A percentile compares a stretch with the other conserved stretches of the same genome.
These are phyloP conservation scores for Tylochromis polylepis DNA, from an alignment of 2,113 vertebrate genomes.

Conservation along the genomic window DNA sequence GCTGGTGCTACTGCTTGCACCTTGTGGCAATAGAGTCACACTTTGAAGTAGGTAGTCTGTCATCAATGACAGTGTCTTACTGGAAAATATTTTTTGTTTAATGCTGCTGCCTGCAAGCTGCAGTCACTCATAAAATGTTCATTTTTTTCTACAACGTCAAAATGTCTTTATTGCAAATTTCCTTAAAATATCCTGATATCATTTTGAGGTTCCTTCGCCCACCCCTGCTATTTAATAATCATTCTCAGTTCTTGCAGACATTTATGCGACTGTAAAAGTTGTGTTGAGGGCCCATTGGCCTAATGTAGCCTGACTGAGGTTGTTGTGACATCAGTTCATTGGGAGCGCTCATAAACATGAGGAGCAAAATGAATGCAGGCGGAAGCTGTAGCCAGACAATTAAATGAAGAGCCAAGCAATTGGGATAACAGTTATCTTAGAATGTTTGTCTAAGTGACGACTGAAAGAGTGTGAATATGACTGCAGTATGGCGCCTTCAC, in stretches of 20 bases:
- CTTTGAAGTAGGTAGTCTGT: neutral
- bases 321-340: neutral
- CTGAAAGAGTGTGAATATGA: neutral
- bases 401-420: neutral
- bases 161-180: neutral
- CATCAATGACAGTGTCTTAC: neutral
- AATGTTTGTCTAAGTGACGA: neutral
- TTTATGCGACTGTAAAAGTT: neutral
- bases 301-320: neutral
- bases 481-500: neutral
- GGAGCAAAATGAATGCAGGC: neutral
- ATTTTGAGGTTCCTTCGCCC: neutral
- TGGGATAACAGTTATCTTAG: neutral
- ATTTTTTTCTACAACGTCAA: neutral
- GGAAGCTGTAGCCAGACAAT: neutral
- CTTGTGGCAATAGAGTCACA: neutral
- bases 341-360: neutral
- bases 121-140: neutral
- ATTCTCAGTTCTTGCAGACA: neutral
- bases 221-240: neutral
- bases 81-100: neutral
- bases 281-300: neutral
- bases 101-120: neutral
- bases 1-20: neutral
- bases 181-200: neutral